Percentiles rank a stretch among this genome's conserved stretches.
Evolutionary conservation across 2,113 vertebrate species (phyloP).

Genomic region (Budorcas taxicolor): DNA sequence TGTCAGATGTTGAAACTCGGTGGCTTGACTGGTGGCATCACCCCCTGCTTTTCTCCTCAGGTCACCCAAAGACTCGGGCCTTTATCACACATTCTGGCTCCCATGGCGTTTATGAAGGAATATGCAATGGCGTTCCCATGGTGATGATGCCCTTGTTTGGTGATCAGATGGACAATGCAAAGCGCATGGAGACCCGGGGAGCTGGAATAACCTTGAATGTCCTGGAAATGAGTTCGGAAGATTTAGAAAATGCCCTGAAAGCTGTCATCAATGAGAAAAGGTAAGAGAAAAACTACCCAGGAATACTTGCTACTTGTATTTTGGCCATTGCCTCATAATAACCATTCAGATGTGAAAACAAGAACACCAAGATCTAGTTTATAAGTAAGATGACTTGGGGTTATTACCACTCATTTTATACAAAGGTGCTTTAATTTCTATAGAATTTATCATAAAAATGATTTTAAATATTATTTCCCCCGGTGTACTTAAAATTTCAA

Average conservation of each 20-base stretch:
- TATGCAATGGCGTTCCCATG: slow-evolving; percentile 93
- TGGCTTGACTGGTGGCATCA: accelerated
- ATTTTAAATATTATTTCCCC: background rate
- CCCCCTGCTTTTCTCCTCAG: slow-evolving; percentile 68
- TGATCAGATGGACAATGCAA: slow-evolving; percentile 92
- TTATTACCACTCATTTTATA: background rate
- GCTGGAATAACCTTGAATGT: slow-evolving; percentile 86
- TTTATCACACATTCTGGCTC: slow-evolving; percentile 95
- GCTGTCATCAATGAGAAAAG: slow-evolving; percentile 87
- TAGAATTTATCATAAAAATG: background rate
- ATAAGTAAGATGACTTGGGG: background rate
- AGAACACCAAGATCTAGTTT: background rate
- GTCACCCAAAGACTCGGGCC: slow-evolving; percentile 88
- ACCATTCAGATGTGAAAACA: background rate
- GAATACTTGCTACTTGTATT: background rate
- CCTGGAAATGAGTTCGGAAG: slow-evolving; percentile 81
- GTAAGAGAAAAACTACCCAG: slow-evolving; percentile 71
- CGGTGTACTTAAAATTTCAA: background rate
- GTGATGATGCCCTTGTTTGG: slow-evolving; percentile 88
- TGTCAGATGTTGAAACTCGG: background rate
- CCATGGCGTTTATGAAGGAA: slow-evolving; percentile 90
- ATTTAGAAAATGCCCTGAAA: slow-evolving; percentile 83
- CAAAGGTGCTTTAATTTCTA: background rate
- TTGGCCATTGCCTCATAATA: background rate
- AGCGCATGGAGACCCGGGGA: slow-evolving; percentile 81